Base-by-base conservation (phyloP, 2,113 vertebrate genomes). In the Daphoenositta chrysoptera region DNA sequence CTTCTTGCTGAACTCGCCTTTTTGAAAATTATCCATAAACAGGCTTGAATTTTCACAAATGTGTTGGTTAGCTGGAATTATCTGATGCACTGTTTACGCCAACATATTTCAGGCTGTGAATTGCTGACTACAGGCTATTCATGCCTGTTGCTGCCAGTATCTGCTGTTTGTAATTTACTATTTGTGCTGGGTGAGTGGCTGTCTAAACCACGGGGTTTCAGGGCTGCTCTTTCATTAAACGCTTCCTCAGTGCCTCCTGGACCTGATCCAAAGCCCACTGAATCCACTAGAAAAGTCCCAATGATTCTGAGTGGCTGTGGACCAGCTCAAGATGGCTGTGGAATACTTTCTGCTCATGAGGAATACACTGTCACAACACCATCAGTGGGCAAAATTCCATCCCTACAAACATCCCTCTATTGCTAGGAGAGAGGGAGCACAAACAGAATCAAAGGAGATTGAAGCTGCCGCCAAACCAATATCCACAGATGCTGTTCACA, bases 41-140 rank as follows among this genome's bases (percentile, higher is more conserved):
- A 71, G 72, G 56, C 87, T 84, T 83, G 70, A 61, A 61, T 94
- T 89, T 72, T 89, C 91, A 94, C 96, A 95, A 95, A 91, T 82
- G 73, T 69, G 87, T 79, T 82, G 56, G 73, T 94, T 93, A 95
- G 91, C 84, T 85, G 70, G 90, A 96, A 96, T 95, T 85, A 93
- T 89, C 50, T 76, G 87, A 50, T 76, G 77, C 47, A 76, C 82
- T 94, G 81, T 93, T 95, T 91, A 95, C 42, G n/a, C 87, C 89
- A 95, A 85, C 66, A 48, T 69, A 93, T 76, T 87, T 87, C 91
- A 89, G 91, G 47, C 89, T 83, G 53, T 76, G 89, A 91, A 80
- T 53, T 91, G 95, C 96, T 95, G 94, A 96, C 94, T 96, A 19
- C 53, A 45, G 91, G 26, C 44, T 56, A 44, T 82, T 89, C 42